Base-by-base conservation (phyloP, 2,888 invertebrate species). In the Coelopa pilipes region DNA sequence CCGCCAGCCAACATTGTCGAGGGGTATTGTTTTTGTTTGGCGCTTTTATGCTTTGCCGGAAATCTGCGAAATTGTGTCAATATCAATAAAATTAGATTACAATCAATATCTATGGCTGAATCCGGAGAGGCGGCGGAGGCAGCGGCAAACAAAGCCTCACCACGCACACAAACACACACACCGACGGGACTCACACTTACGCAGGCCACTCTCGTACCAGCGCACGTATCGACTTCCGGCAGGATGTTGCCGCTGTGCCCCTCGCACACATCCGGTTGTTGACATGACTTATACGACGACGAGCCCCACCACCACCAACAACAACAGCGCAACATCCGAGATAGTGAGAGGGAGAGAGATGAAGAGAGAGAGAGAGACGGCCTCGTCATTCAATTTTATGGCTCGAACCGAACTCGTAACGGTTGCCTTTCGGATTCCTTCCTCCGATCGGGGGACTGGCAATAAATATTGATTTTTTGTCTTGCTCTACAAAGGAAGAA, bases 31-130 rank as follows among this genome's bases (percentile, higher is more conserved):
- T 59, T 50, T 78, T 76, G 76, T 78, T 78, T 65, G 55, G 57
- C 55, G 34, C 34, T 81, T 82, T 83, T 83, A 84, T 82, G 81
- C 83, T 62, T 62, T 34, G 34, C 34, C 34, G 82, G 82, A 85
- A 85, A 85, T 85, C 85, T 84, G 84, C 82, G 83, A 84, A 84
- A 85, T 86, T 84, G 85, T 85, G 85, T 83, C 86, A 86, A 85
- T 85, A 85, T 84, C 85, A 85, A 86, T 85, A 86, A 86, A 85
- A 86, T 84, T 84, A 85, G 86, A 85, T 85, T 85, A 86, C 82
- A 83, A 83, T 85, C 85, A 84, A 82, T 83, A 75, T 68, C 62
- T 70, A 49, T 69, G 59, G 63, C 68, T 15, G 59, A 17, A 73
- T 75, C 73, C 76, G 76, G 74, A 75, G n/a, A n/a, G 73, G 72